phyloP scores from a whole-genome alignment of 2,888 invertebrate genomes.

The Drosophila eohydei region DNA sequence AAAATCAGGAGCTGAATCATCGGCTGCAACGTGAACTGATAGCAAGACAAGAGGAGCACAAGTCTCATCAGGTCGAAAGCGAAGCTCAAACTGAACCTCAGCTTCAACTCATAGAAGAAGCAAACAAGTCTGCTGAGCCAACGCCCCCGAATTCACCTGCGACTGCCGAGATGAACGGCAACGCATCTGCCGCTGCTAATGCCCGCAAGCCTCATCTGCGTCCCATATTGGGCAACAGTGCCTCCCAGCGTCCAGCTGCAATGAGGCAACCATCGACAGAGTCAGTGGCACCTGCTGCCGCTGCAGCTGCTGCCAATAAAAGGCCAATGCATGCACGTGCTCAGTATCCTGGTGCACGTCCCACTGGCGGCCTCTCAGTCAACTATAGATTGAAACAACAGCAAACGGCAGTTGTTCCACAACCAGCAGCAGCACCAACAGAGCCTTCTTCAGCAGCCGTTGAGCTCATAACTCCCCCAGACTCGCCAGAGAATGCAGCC shows the following conservation, averaged over 20 bases:
- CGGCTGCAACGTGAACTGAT: constrained; percentile 13
- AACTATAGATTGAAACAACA: constrained; percentile 65
- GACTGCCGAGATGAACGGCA: constrained; percentile 41
- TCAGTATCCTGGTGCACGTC: constrained; percentile 15
- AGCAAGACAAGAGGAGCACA: not conserved
- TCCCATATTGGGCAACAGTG: constrained; percentile 63
- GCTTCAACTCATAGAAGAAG: not conserved
- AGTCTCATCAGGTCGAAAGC: not conserved
- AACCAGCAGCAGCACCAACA: constrained; percentile 19
- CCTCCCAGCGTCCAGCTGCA: constrained; percentile 29
- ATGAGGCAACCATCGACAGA: constrained; percentile 17
- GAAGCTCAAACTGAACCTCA: not conserved
- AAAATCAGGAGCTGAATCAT: constrained; percentile 13
- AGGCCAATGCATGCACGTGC: constrained; percentile 37
- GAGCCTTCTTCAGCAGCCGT: not conserved
- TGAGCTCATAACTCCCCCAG: constrained; percentile 53
- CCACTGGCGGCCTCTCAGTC: constrained; percentile 45
- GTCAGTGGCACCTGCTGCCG: not conserved
- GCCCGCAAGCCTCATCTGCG: constrained; percentile 55
- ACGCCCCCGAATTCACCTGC: not conserved
- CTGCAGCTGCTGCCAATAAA: not conserved
- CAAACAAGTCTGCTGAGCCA: constrained; percentile 7
- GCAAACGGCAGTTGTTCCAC: constrained; percentile 24
- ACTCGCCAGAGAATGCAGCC: constrained; percentile 39
- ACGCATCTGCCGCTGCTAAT: constrained; percentile 44